Evolutionary conservation across 2,113 vertebrate species (phyloP).

Genomic region (Sialia sialis): DNA sequence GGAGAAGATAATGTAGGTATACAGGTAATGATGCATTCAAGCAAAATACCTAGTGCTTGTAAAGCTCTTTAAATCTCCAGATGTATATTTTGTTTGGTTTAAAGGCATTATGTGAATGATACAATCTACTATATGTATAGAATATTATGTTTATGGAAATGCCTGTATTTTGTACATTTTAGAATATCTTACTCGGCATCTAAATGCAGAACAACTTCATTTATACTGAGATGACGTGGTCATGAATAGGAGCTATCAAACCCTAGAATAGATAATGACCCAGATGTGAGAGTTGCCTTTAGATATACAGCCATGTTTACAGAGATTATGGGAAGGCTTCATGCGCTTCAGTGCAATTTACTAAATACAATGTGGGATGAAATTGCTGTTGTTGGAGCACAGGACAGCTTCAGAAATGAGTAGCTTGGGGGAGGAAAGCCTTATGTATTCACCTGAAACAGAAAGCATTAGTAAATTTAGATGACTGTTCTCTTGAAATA

Average conservation of each 20-base stretch:
- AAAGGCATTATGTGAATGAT: not conserved
- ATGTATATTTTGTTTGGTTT: conserved; percentile 20
- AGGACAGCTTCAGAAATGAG: conserved; percentile 33
- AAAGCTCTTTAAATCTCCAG: not conserved
- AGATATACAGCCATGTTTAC: not conserved
- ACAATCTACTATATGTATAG: not conserved
- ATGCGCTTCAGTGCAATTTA: conserved; percentile 34
- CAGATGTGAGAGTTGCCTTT: conserved; percentile 25
- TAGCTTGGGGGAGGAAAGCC: not conserved
- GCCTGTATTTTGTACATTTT: not conserved
- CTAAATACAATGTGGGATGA: conserved; percentile 43
- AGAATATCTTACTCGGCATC: not conserved
- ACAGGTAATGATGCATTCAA: not conserved
- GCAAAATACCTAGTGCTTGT: not conserved
- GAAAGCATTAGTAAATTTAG: conserved; percentile 25
- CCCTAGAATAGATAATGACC: conserved; percentile 33
- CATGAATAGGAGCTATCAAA: conserved; percentile 12
- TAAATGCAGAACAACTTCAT: conserved; percentile 51
- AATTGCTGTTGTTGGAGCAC: conserved; percentile 34
- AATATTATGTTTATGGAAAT: conserved; percentile 4
- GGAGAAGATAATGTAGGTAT: not conserved
- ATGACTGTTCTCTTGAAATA: conserved; percentile 35
- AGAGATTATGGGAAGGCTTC: conserved; percentile 25
- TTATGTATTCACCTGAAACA: conserved; percentile 7
- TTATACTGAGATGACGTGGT: conserved; percentile 28